A percentile compares a stretch with the other conserved stretches of the same genome.
phyloP scores from a whole-genome alignment of 2,113 vertebrate species.

The Mola mola region DNA sequence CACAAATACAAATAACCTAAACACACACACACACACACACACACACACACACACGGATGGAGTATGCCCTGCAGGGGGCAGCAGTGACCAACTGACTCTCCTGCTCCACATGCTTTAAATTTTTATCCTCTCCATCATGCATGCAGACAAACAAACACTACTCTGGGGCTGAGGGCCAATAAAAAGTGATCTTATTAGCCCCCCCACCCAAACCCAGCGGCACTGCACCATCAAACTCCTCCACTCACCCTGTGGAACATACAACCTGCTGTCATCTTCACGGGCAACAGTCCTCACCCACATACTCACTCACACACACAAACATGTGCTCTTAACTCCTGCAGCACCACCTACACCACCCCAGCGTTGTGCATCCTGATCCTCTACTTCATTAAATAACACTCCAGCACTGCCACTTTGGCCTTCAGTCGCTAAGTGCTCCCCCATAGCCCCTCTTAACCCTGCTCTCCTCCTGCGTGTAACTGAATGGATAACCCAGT shows the following conservation, averaged over 20 bases:
- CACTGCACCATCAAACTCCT: conserved; percentile 54
- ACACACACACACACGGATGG: conserved; percentile 1
- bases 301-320: conserved; percentile 35
- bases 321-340: no score
- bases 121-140: conserved; percentile 74
- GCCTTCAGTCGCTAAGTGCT: conserved; percentile 71
- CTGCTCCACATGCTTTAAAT: conserved; percentile 58
- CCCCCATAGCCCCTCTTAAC: conserved; percentile 66
- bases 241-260: conserved; percentile 52
- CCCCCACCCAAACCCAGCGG: conserved; percentile 25
- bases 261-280: conserved; percentile 62
- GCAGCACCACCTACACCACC: conserved; percentile 49
- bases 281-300: conserved; percentile 35
- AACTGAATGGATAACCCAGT: conserved; percentile 66
- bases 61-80: conserved; percentile 78
- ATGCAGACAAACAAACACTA: conserved; percentile 79
- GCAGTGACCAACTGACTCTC: conserved; percentile 72
- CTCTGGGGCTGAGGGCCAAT: conserved; percentile 74
- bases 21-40: conserved; percentile 10
- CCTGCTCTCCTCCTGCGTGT: conserved; percentile 47
- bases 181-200: conserved; percentile 78
- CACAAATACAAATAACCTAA: no score
- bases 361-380: conserved; percentile 57
- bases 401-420: conserved; percentile 64
- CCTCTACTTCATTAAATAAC: conserved; percentile 78